Conservation (phyloP, 2,888 invertebrate genomes). For the Cerastis rubricosa region DNA sequence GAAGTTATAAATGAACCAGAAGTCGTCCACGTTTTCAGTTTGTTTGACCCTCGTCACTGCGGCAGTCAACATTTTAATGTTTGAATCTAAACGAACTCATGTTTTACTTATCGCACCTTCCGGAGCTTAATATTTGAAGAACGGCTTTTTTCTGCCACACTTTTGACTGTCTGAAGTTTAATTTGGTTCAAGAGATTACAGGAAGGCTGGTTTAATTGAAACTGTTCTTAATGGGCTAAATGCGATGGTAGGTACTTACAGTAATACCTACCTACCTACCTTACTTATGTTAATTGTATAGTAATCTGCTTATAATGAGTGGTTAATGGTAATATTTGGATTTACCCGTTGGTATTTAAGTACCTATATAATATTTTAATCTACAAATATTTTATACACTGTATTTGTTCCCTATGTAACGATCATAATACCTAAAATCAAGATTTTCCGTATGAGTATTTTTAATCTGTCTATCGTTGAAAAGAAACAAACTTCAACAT, state of each 20-base stretch:
- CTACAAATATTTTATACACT: neutral
- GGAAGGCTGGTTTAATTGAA: slow-evolving; percentile 23
- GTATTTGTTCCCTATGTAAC: neutral
- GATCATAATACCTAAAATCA: neutral
- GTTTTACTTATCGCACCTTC: slow-evolving; percentile 62
- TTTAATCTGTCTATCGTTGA: neutral
- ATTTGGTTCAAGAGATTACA: slow-evolving; percentile 23
- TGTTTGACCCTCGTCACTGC: slow-evolving; percentile 68
- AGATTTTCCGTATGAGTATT: neutral
- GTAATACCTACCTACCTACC: no score
- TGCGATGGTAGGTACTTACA: neutral
- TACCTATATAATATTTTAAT: neutral
- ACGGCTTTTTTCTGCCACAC: slow-evolving; percentile 21
- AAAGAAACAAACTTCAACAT: slow-evolving; percentile 12
- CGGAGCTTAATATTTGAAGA: slow-evolving; percentile 47
- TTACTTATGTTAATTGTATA: neutral
- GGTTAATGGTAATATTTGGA: neutral
- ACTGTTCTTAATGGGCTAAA: neutral
- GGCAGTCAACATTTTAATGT: slow-evolving; percentile 66
- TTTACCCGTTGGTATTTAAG: neutral
- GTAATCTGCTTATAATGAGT: neutral
- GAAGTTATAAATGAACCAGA: slow-evolving; percentile 66
- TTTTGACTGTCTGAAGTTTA: slow-evolving; percentile 17
- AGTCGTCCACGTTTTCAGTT: slow-evolving; percentile 61
- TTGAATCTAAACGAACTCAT: slow-evolving; percentile 68